Base-by-base conservation (phyloP, 37 sponge, comb jelly and placozoan genomes). In the Diacarnus erythraeanus region DNA sequence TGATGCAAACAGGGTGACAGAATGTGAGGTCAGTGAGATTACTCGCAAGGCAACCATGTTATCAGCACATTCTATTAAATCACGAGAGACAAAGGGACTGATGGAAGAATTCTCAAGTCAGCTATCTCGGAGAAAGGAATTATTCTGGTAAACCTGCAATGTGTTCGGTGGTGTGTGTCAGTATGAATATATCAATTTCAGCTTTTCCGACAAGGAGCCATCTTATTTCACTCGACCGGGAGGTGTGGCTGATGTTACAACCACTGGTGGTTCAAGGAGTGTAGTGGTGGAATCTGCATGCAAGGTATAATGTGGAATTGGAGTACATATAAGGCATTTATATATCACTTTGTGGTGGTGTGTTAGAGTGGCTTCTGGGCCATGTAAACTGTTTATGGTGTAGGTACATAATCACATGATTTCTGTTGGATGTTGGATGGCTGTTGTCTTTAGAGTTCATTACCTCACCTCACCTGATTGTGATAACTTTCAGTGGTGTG, bases 241-340 rank as follows among this genome's bases (percentile, higher is more conserved):
- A 34, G 77, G 17, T 15, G 78, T 29, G 59, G 39, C 33, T 30
- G 21, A n/a, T 23, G 21, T 42, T 8, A 21, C 3, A 39, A 23
- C 29, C 41, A 17, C 23, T 59, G 82, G 33, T 72, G 82, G 34
- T 27, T 38, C 54, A 3, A 58, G 41, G n/a, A 33, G 61, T 34
- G 41, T 74, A 31, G 68, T 39, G 2, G 58, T 83, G 77, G 84
- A 83, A 57, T 69, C 84, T 44, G 84, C 84, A 0, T 83, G 84
- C 59, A 83, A 61, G 37, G 84, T 83, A 63, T 63, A 29, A 10
- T 9, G 26, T 63, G 30, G 31, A 22, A 30, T 15, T 30, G 64
- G 64, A 30, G 20, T 63, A n/a, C n/a, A n/a, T n/a, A n/a, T n/a
- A n/a, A n/a, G n/a, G n/a, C n/a, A n/a, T n/a, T n/a, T n/a, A n/a